phyloP scores from a whole-genome alignment of 2,888 invertebrate species.

The Parochlus steinenii region DNA sequence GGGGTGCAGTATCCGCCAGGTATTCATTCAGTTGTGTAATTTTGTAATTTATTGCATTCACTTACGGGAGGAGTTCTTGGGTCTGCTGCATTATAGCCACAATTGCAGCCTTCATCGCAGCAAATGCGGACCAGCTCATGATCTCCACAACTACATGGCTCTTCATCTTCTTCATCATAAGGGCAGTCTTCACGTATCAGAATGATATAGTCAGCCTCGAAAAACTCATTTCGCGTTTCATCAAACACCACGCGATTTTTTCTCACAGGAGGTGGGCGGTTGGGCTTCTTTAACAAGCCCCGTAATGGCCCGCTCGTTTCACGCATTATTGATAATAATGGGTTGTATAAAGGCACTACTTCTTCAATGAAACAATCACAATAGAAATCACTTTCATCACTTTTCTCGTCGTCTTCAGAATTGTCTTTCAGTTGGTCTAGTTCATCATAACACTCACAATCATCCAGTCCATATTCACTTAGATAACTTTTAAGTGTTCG shows the following conservation, averaged over 20 bases:
- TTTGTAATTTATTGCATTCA: slow-evolving; percentile 25
- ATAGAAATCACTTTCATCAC: slow-evolving; percentile 12
- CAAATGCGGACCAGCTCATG: slow-evolving; percentile 47
- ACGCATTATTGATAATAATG: slow-evolving; percentile 23
- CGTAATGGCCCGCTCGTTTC: slow-evolving; percentile 29
- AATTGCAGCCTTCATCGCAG: slow-evolving; percentile 50
- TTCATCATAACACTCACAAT: slow-evolving; percentile 25
- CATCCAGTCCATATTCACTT: slow-evolving; percentile 9
- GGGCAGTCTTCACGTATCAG: slow-evolving; percentile 76
- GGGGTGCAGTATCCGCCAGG: neutral
- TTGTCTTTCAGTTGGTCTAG: slow-evolving; percentile 17
- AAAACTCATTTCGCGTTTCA: slow-evolving; percentile 78
- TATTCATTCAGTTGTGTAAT: neutral
- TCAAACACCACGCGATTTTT: slow-evolving; percentile 76
- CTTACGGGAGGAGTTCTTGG: slow-evolving; percentile 27
- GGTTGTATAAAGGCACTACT: slow-evolving; percentile 14
- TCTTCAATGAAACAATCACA: slow-evolving; percentile 13
- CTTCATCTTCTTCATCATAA: slow-evolving; percentile 61
- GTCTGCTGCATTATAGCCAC: slow-evolving; percentile 31
- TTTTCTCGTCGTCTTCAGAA: slow-evolving; percentile 8
- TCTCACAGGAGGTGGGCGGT: slow-evolving; percentile 43
- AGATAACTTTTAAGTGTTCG: slow-evolving; percentile 14
- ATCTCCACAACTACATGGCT: slow-evolving; percentile 56
- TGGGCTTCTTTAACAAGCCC: slow-evolving; percentile 53
- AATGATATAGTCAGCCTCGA: slow-evolving; percentile 84